Conservation (phyloP, 2,888 invertebrate species). For the Acanthosepion esculentum region DNA sequence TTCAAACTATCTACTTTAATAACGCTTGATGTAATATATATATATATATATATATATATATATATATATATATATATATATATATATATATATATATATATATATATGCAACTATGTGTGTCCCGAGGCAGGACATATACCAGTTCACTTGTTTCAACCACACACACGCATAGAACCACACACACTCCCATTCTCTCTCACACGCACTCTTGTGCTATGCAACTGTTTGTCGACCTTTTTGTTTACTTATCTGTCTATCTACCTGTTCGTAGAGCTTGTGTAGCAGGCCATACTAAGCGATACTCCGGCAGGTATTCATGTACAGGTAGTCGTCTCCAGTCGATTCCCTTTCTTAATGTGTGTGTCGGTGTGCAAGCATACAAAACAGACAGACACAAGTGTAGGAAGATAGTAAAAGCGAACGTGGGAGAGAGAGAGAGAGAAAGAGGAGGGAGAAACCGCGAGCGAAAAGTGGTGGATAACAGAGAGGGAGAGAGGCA, state of each 20-base stretch:
- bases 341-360: background rate
- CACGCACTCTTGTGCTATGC: background rate
- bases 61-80: too few relatives aligned
- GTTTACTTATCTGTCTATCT: background rate
- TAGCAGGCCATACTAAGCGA: background rate
- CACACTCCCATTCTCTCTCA: background rate
- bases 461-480: background rate
- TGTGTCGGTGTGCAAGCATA: background rate
- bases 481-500: background rate
- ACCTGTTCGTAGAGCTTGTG: background rate
- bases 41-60: too few relatives aligned
- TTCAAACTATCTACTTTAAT: too few relatives aligned
- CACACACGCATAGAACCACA: too few relatives aligned
- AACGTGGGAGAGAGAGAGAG: background rate
- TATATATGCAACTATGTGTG: too few relatives aligned
- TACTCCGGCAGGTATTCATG: background rate
- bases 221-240: background rate
- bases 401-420: background rate
- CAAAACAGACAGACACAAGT: background rate
- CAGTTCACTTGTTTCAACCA: too few relatives aligned
- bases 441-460: background rate
- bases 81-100: too few relatives aligned
- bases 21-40: too few relatives aligned
- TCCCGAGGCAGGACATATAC: too few relatives aligned
- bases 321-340: background rate